These are phyloP conservation scores for Cephalotes varians DNA, from an alignment of 2,888 invertebrate species.

Conservation along the genomic window DNA sequence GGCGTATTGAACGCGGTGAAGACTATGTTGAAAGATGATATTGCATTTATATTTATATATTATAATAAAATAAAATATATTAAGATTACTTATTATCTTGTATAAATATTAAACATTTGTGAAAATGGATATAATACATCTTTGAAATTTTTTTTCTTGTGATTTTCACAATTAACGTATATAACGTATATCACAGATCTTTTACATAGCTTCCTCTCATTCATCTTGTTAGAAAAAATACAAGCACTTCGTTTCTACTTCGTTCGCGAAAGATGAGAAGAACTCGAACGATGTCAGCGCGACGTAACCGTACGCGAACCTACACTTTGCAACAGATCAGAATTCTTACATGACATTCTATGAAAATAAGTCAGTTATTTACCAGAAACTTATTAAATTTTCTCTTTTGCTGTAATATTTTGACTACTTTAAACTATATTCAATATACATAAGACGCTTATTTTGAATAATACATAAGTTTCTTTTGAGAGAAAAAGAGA, in stretches of 20 bases:
- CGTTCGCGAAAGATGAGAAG: constrained; percentile 41
- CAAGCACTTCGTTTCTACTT: constrained; percentile 33
- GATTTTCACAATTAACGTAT: neutral
- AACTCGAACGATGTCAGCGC: constrained; percentile 14
- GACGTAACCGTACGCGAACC: neutral
- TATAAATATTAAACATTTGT: too few species aligned
- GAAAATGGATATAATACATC: too few species aligned
- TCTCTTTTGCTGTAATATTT: neutral
- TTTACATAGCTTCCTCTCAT: neutral
- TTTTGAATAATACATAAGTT: too few species aligned
- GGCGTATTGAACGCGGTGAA: too few species aligned
- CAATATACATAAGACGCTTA: neutral
- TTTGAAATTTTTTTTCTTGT: too few species aligned
- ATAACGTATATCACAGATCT: neutral
- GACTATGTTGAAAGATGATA: too few species aligned
- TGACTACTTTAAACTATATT: neutral
- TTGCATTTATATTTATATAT: too few species aligned
- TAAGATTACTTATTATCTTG: too few species aligned
- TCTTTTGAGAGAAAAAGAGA: neutral
- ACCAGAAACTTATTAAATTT: neutral
- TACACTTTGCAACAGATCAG: neutral
- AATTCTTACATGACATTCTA: neutral
- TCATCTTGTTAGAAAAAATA: constrained; percentile 23
- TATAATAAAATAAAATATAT: too few species aligned
- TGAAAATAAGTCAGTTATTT: neutral